Percentiles rank a stretch among this genome's conserved stretches.
Conservation (phyloP, 1,140 invertebrate species). For the Atta colombica region DNA sequence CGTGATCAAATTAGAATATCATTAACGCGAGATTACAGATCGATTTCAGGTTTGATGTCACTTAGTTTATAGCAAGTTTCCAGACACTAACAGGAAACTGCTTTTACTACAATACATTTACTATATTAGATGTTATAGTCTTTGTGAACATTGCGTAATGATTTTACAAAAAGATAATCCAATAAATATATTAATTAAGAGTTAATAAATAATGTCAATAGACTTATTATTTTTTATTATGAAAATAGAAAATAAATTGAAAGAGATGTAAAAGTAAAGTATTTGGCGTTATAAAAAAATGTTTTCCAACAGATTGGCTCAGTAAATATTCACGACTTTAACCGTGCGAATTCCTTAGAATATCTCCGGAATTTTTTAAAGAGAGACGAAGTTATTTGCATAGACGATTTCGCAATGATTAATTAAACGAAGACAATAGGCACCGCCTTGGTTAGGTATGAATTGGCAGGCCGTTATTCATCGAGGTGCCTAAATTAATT, state of each 20-base stretch:
- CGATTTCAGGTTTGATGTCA: constrained; percentile 61
- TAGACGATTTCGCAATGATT: constrained; percentile 51
- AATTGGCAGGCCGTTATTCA: constrained; percentile 61
- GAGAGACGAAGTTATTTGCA: constrained; percentile 30
- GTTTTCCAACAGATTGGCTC: constrained; percentile 21
- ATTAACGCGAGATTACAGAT: constrained; percentile 63
- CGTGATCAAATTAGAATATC: constrained; percentile 58
- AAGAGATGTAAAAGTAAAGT: background rate
- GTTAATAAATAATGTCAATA: background rate
- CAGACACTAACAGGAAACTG: constrained; percentile 51
- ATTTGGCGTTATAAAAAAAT: background rate
- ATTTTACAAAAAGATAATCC: background rate
- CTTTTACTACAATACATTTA: constrained; percentile 35
- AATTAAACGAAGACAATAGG: constrained; percentile 64
- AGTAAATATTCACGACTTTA: constrained; percentile 35
- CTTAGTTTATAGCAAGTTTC: constrained; percentile 58
- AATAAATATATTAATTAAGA: constrained; percentile 1
- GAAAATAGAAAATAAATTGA: background rate
- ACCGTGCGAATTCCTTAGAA: constrained; percentile 2
- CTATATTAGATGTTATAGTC: constrained; percentile 18
- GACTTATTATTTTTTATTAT: background rate
- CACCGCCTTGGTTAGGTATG: constrained; percentile 21
- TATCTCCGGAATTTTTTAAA: constrained; percentile 50
- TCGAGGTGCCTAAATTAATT: constrained; percentile 59
- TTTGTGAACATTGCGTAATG: constrained; percentile 24